phyloP scores from a whole-genome alignment of 2,888 invertebrate species.

The Neuroscelio doddi region DNA sequence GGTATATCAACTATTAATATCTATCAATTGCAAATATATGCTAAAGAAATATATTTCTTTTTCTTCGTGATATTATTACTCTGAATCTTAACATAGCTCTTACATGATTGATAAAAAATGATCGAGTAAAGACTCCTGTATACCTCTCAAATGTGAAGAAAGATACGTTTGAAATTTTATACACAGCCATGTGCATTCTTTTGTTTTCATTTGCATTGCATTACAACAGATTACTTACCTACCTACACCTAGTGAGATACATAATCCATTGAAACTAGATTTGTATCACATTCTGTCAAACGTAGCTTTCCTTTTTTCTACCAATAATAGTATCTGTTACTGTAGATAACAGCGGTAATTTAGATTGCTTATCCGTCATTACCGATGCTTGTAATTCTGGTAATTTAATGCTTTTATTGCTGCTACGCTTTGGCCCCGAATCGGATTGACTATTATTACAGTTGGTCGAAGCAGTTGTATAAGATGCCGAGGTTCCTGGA shows the following conservation, averaged over 20 bases:
- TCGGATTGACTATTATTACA: slow-evolving; percentile 65
- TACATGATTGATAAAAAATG: no score
- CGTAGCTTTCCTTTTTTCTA: slow-evolving; percentile 65
- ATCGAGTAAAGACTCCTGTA: no score
- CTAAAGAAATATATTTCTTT: no score
- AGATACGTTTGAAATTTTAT: not conserved
- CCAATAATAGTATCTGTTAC: slow-evolving; percentile 55
- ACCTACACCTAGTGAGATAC: no score
- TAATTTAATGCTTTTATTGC: slow-evolving; percentile 65
- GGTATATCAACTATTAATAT: no score
- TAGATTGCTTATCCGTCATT: slow-evolving; percentile 55
- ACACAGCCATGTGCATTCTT: slow-evolving; percentile 11
- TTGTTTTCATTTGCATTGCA: not conserved
- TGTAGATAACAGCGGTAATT: slow-evolving; percentile 57
- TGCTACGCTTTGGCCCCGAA: slow-evolving; percentile 78
- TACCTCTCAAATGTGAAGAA: no score
- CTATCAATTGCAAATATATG: no score
- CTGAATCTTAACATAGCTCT: no score
- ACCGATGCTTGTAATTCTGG: slow-evolving; percentile 39
- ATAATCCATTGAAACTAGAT: not conserved
- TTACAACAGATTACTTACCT: no score
- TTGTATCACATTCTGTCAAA: slow-evolving; percentile 48
- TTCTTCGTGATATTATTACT: no score
- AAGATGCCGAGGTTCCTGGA: slow-evolving; percentile 28
- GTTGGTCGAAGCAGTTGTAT: slow-evolving; percentile 63